Base-by-base conservation (phyloP, 2,113 vertebrate genomes). In the Misgurnus anguillicaudatus region DNA sequence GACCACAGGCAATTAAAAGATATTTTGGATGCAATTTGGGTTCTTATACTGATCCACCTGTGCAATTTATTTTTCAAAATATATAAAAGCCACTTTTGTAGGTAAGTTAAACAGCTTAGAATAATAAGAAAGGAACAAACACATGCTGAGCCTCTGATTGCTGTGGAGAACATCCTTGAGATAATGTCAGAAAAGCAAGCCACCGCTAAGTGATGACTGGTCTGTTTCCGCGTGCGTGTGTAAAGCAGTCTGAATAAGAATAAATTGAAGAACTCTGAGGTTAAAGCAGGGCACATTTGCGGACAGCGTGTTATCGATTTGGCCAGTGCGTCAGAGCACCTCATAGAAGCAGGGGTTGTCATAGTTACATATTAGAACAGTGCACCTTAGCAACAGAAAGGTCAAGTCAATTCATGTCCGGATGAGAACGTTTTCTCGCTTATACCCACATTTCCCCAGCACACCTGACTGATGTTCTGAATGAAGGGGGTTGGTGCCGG, bases 341-440 rank as follows among this genome's bases (percentile, higher is more conserved):
- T 81, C 11, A 19, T 57, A 17, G 21, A 80, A 64, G 45, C 60
- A 38, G 75, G 67, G 81, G 83, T 87, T 86, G 86, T 85, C 82
- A 87, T 85, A 82, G 84, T 81, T 84, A 85, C 84, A 81, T 78
- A 83, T 80, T 75, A 81, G 72, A 84, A 84, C 79, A 69, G 78
- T 73, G 83, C 77, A 75, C 83, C 82, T 61, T 83, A 81, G 84
- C 84, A 83, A 84, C 67, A 65, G 65, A 83, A 87, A 83, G 84
- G 84, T 86, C 84, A 87, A 85, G 79, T 81, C 75, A 81, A 83
- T 82, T 77, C 81, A 83, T 78, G 78, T 57, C 80, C 62, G 41
- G 71, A 82, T 82, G 60, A 76, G 80, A 82, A 84, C 39, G 55
- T 42, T 69, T 78, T 74, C 68, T 63, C 19, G 14, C 38, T 78